Evolutionary conservation across 2,113 vertebrate genomes (phyloP).

Genomic region (human): DNA sequence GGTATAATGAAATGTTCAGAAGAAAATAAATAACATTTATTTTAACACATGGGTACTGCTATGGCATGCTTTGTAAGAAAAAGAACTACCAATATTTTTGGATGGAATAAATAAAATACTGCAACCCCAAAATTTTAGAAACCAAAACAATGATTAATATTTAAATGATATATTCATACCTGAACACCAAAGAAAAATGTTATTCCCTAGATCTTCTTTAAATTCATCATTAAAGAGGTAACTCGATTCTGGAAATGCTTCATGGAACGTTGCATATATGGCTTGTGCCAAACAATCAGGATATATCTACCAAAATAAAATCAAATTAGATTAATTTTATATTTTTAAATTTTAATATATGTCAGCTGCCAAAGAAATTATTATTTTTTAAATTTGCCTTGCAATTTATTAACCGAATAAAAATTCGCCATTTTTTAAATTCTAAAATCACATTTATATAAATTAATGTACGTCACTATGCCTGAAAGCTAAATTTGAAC

Average conservation of each 20-base stretch:
- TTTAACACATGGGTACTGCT: background rate
- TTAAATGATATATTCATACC: constrained; percentile 69
- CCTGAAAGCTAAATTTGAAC: no score
- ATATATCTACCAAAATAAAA: constrained; percentile 77
- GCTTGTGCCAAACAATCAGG: constrained; percentile 80
- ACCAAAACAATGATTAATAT: constrained; percentile 6
- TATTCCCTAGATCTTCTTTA: constrained; percentile 77
- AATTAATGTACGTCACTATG: no score
- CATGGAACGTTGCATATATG: constrained; percentile 77
- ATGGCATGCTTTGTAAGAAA: background rate
- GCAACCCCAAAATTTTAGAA: background rate
- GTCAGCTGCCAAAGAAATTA: background rate
- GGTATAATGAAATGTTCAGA: constrained; percentile 13
- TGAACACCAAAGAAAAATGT: constrained; percentile 82
- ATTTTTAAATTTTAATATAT: background rate
- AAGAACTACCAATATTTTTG: background rate
- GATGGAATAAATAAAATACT: background rate
- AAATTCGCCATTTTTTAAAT: no score
- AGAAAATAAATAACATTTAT: background rate
- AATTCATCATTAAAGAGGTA: constrained; percentile 77
- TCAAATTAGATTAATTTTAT: background rate
- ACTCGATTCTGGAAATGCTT: constrained; percentile 79
- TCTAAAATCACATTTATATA: no score
- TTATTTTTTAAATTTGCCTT: background rate
- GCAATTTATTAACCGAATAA: no score